A percentile compares a stretch with the other conserved stretches of the same genome.
Evolutionary conservation across 2,797 vertebrate species (phyloP).

Genomic region (Micropoecilia bifurca): DNA sequence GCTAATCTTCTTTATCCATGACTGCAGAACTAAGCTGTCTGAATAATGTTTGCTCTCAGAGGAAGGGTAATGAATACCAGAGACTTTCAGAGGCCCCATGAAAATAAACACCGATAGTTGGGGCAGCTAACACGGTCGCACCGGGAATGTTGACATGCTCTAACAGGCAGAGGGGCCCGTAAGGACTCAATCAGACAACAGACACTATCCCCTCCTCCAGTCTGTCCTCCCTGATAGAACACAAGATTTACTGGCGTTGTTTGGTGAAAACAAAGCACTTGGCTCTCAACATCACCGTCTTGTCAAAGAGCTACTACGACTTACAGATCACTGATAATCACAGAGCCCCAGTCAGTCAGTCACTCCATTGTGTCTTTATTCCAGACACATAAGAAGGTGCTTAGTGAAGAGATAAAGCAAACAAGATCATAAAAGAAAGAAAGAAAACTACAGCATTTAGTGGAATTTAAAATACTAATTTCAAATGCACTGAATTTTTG

Average conservation of each 20-base stretch:
- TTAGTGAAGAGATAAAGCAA: no score
- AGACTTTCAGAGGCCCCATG: constrained; percentile 57
- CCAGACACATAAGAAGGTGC: no score
- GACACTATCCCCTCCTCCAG: constrained; percentile 30
- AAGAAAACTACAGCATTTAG: background rate
- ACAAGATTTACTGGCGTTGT: constrained; percentile 57
- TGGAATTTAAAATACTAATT: background rate
- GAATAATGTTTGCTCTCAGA: constrained; percentile 68
- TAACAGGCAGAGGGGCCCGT: constrained; percentile 43
- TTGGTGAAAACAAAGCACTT: constrained; percentile 37
- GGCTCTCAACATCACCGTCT: constrained; percentile 38
- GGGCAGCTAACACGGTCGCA: constrained; percentile 16
- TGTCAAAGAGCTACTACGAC: background rate
- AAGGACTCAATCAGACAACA: constrained; percentile 54
- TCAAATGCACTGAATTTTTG: constrained; percentile 20
- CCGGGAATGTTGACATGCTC: constrained; percentile 38
- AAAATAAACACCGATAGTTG: constrained; percentile 48
- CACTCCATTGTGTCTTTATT: no score
- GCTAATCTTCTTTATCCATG: constrained; percentile 77
- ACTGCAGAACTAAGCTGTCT: constrained; percentile 75
- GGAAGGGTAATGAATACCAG: constrained; percentile 54
- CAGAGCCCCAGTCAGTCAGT: no score
- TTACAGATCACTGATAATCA: background rate
- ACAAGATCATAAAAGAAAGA: no score
- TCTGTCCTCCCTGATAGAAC: constrained; percentile 30